Conservation (phyloP, 2,888 invertebrate genomes). For the Elegia similella region DNA sequence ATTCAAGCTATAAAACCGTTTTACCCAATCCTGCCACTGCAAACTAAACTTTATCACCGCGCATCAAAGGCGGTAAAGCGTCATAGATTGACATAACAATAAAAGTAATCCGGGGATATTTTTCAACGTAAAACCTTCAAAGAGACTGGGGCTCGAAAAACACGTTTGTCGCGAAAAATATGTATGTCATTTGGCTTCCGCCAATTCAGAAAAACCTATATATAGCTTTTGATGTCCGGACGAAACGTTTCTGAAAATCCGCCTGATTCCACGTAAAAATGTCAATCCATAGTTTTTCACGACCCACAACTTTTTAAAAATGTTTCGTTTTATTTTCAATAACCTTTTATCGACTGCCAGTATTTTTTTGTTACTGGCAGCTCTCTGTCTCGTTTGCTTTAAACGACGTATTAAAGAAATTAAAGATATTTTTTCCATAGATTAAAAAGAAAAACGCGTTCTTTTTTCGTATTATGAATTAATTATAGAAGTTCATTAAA, state of each 20-base stretch:
- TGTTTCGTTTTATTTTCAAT: too few species aligned
- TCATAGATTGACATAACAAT: slow-evolving; percentile 14
- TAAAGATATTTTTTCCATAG: too few species aligned
- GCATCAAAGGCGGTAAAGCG: neutral
- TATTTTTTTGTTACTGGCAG: too few species aligned
- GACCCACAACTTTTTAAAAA: too few species aligned
- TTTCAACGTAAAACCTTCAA: neutral
- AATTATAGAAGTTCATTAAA: too few species aligned
- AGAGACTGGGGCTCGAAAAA: slow-evolving; percentile 13
- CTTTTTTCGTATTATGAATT: too few species aligned
- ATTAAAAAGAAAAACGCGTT: too few species aligned
- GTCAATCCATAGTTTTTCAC: too few species aligned
- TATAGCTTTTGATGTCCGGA: neutral
- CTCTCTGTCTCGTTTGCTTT: too few species aligned
- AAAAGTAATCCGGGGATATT: slow-evolving; percentile 20
- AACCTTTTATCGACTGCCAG: too few species aligned
- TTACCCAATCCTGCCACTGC: neutral
- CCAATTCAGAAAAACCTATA: neutral
- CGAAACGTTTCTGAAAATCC: neutral
- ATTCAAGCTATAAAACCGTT: slow-evolving; percentile 5
- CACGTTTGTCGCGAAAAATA: slow-evolving; percentile 17
- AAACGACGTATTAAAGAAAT: too few species aligned
- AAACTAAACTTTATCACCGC: neutral
- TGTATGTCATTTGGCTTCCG: slow-evolving; percentile 10
- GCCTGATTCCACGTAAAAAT: too few species aligned